A percentile compares a stretch with the other conserved stretches of the same genome.
phyloP scores from a whole-genome alignment of 2,797 vertebrate genomes.

The Carapus acus region DNA sequence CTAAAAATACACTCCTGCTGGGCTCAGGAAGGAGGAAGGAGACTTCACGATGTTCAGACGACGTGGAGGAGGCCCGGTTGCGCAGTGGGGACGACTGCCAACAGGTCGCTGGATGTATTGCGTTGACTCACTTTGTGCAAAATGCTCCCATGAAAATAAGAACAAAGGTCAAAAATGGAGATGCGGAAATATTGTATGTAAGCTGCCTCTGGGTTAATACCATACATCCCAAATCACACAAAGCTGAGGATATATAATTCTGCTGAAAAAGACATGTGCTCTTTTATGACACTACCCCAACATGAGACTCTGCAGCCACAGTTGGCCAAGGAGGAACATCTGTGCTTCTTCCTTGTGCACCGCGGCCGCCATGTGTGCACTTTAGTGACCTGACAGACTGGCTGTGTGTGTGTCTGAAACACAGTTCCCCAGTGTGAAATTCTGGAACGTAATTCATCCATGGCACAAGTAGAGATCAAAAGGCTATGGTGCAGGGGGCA shows the following conservation, averaged over 20 bases:
- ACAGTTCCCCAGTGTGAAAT: slow-evolving; percentile 71
- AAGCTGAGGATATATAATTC: slow-evolving; percentile 32
- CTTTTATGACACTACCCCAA: slow-evolving; percentile 27
- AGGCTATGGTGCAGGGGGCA: slow-evolving; percentile 65
- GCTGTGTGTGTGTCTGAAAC: slow-evolving; percentile 63
- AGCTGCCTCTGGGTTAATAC: no score
- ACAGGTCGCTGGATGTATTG: slow-evolving; percentile 25
- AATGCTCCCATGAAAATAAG: slow-evolving; percentile 43
- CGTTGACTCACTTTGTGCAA: slow-evolving; percentile 33
- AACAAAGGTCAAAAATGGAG: slow-evolving; percentile 23
- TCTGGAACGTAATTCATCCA: slow-evolving; percentile 75
- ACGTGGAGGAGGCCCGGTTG: slow-evolving; percentile 45
- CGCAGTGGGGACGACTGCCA: slow-evolving; percentile 50
- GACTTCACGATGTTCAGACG: slow-evolving; percentile 43
- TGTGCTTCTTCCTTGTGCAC: slow-evolving; percentile 39
- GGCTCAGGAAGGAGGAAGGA: slow-evolving; percentile 57
- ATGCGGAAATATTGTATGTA: no score
- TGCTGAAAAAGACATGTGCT: slow-evolving; percentile 42
- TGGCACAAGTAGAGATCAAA: slow-evolving; percentile 73
- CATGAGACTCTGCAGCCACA: slow-evolving; percentile 20
- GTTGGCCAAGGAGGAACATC: slow-evolving; percentile 30
- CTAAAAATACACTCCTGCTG: slow-evolving; percentile 65
- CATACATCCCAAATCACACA: slow-evolving; percentile 40
- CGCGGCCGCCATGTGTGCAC: slow-evolving; percentile 51
- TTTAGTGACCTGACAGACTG: slow-evolving; percentile 58